Evolutionary conservation across 1,140 invertebrate genomes (phyloP).

Genomic region (Trypoxylus dichotomus): DNA sequence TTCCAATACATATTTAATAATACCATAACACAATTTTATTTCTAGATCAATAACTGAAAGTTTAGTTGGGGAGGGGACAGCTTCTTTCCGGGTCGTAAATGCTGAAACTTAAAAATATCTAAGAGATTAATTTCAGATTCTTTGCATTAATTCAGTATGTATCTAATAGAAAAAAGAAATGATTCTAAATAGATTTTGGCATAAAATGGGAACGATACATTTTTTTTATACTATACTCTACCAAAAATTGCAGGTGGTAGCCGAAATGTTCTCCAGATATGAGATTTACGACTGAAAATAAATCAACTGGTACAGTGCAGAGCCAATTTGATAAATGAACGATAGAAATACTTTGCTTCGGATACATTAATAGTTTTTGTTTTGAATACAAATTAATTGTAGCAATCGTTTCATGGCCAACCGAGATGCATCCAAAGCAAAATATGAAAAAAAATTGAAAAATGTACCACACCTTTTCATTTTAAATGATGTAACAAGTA

Average conservation of each 20-base stretch:
- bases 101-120: not conserved
- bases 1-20: constrained; percentile 6
- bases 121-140: not conserved
- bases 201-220: constrained; percentile 37
- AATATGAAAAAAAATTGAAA: not conserved
- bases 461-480: constrained; percentile 33
- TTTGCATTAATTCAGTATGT: not conserved
- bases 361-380: not conserved
- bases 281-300: constrained; percentile 36
- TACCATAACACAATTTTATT: not conserved
- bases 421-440: constrained; percentile 26
- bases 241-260: constrained; percentile 28
- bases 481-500: constrained; percentile 10
- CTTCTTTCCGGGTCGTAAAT: not conserved
- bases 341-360: constrained; percentile 1
- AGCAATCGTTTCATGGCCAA: not conserved
- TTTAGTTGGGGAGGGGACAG: not conserved
- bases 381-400: not conserved
- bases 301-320: constrained; percentile 35
- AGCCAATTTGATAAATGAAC: constrained; percentile 26
- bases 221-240: constrained; percentile 37
- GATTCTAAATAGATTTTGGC: not conserved
- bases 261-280: constrained; percentile 23
- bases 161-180: not conserved
- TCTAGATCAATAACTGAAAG: not conserved